Evolutionary conservation across 2,113 vertebrate species (phyloP).

Genomic region (Pardalotus punctatus): DNA sequence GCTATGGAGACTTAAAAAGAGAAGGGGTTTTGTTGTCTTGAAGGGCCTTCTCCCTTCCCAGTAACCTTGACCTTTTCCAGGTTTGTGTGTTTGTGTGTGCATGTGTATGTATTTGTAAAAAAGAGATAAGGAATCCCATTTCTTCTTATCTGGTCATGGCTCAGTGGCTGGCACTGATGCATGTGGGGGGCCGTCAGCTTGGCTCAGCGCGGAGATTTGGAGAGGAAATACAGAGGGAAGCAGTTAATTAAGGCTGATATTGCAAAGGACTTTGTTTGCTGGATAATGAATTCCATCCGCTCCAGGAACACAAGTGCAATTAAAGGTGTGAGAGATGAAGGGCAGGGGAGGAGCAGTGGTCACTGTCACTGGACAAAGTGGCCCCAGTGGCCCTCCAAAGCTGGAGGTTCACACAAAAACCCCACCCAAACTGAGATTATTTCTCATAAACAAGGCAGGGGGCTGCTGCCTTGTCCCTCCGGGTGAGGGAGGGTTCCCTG

Average conservation of each 20-base stretch:
- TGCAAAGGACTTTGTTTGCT: conserved; percentile 73
- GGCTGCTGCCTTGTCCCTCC: not conserved
- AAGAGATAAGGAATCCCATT: conserved; percentile 81
- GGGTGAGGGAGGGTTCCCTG: not conserved
- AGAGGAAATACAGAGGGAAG: conserved; percentile 55
- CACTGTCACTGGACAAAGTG: not conserved
- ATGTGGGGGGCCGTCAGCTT: conserved; percentile 40
- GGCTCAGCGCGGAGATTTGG: conserved; percentile 52
- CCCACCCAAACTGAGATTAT: not conserved
- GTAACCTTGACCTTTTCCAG: conserved; percentile 81
- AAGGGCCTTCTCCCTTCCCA: conserved; percentile 71
- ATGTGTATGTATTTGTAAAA: not conserved
- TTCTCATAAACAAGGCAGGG: not conserved
- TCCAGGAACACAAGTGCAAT: conserved; percentile 64
- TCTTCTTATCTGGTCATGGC: conserved; percentile 77
- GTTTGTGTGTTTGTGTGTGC: not conserved
- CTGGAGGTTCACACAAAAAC: not conserved
- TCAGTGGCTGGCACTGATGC: conserved; percentile 65
- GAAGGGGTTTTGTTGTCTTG: conserved; percentile 69
- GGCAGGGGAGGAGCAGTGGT: not conserved
- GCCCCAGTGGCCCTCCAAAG: not conserved
- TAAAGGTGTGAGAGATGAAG: conserved; percentile 60
- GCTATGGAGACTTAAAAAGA: conserved; percentile 72
- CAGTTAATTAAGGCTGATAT: conserved; percentile 78
- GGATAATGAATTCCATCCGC: conserved; percentile 73